Evolutionary conservation across 1,140 invertebrate genomes (phyloP), one percentile per base, ranked within the genome.

Genomic region (Panagrolaimus sp.): DNA sequence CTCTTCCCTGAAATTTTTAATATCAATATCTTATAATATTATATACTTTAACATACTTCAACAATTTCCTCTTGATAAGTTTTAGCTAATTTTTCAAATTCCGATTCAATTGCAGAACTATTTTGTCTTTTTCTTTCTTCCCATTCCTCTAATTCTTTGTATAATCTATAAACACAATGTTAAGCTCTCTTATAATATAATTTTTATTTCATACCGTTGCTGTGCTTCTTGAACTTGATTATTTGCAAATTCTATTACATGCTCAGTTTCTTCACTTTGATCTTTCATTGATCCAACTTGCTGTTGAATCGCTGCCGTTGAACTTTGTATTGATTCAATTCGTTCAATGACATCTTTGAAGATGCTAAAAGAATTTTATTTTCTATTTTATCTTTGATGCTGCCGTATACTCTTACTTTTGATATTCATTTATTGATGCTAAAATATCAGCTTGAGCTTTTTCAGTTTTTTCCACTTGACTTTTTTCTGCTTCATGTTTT

Each of bases 61-160:
- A 72, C 63, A 67, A 72, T 72, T 67, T 72, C 71, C 16, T 73
- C 57, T 9, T n/a, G 27, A 31, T 73, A 73, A n/a, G 16, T 69
- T 14, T 67, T 47, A 5, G 14, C 66, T 72, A 76, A 53, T 47
- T 78, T 48, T 1, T 69, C 72, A 23, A 76, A 53, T 45, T 76
- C 76, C 3, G 25, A 27, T 38, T 78, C 72, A 42, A 78, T 63
- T 23, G 13, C 47, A 16, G 45, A 43, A 14, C 79, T n/a, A 45
- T 44, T 45, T 27, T 38, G 43, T n/a, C 47, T 14, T 20, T 62
- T 64, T 38, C 51, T 65, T 38, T 16, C 27, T 43, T 63, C 67
- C 63, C 62, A 76, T 11, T 16, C 66, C 27, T 64, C 45, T 23
- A 46, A 72, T 48, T 73, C 72, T 16, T 45, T 20, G 13, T 66